Evolutionary conservation across 2,797 vertebrate genomes (phyloP).

Genomic region (Paramormyrops hopkinsi): DNA sequence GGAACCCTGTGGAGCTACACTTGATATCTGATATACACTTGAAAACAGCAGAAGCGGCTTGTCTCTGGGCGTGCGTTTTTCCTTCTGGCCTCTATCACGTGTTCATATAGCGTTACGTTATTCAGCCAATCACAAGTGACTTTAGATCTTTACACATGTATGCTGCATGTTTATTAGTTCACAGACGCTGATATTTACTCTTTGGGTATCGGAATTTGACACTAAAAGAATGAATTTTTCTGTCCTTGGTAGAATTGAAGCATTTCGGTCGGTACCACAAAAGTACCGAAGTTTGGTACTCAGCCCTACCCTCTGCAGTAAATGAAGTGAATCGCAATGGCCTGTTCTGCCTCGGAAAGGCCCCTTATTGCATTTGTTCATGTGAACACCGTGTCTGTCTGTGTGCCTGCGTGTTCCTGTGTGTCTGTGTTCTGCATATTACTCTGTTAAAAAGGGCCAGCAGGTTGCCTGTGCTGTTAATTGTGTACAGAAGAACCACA

Average conservation of each 20-base stretch:
- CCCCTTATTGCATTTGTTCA: neutral
- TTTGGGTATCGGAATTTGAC: neutral
- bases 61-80: neutral
- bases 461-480: neutral
- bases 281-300: neutral
- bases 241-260: neutral
- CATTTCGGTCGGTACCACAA: neutral
- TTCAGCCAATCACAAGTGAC: neutral
- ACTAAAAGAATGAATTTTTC: neutral
- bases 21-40: no score
- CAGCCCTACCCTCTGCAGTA: neutral
- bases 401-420: neutral
- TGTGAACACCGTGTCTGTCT: neutral
- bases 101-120: neutral
- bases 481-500: neutral
- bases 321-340: neutral
- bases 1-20: no score
- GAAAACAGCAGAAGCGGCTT: neutral
- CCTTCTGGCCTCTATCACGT: neutral
- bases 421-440: neutral
- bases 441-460: neutral
- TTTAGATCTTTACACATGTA: neutral
- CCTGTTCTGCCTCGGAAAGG: neutral
- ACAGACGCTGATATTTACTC: neutral
- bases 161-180: neutral